Conservation (phyloP, 2,888 invertebrate genomes). For the Hirtodrosophila histrioides region DNA sequence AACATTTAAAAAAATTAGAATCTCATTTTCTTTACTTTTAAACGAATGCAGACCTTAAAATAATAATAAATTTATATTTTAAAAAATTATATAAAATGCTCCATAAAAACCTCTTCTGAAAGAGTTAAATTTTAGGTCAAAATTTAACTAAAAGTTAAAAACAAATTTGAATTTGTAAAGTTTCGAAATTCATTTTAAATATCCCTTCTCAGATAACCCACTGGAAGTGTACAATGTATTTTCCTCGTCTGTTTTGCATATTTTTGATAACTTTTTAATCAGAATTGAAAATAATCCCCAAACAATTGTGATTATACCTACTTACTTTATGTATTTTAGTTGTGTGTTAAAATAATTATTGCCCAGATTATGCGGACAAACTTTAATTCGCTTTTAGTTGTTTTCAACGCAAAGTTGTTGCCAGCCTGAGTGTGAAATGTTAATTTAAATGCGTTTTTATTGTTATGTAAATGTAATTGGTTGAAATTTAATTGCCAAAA, state of each 20-base stretch:
- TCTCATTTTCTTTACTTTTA: no score
- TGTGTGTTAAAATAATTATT: conserved; percentile 11
- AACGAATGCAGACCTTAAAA: no score
- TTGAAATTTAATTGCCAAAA: conserved; percentile 65
- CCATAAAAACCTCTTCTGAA: no score
- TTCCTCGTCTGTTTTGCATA: no score
- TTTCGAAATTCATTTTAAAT: no score
- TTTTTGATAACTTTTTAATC: background rate
- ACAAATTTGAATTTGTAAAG: no score
- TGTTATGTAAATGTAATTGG: conserved; percentile 61
- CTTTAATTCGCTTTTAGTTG: conserved; percentile 10
- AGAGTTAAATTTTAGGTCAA: no score
- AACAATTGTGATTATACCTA: conserved; percentile 13
- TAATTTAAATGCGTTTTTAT: conserved; percentile 59
- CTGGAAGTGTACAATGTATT: background rate
- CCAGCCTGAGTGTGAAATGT: conserved; percentile 35
- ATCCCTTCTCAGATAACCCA: no score
- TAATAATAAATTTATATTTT: no score
- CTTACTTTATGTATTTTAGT: conserved; percentile 4
- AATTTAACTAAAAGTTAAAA: no score
- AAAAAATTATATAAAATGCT: no score
- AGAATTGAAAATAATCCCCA: conserved; percentile 23
- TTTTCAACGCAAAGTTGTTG: conserved; percentile 17
- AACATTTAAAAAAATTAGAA: no score
- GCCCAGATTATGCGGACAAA: conserved; percentile 29